phyloP scores from a whole-genome alignment of 2,888 invertebrate genomes.

The Acholoe squamosa region DNA sequence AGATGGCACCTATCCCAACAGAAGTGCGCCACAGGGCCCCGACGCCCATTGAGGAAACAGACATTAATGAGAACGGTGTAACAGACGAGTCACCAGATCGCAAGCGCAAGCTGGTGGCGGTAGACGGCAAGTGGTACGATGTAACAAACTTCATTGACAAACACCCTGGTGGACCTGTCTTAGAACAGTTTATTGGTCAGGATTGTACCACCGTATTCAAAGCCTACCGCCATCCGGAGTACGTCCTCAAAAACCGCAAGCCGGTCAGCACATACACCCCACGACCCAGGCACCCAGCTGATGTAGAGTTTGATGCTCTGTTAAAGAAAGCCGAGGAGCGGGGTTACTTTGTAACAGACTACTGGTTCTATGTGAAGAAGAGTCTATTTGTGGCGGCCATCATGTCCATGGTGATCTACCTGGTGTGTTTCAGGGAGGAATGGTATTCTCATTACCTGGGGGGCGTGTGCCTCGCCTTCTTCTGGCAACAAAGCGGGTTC shows the following conservation, averaged over 20 bases:
- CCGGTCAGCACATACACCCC: slow-evolving; percentile 67
- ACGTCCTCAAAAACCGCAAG: slow-evolving; percentile 66
- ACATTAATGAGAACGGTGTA: background rate
- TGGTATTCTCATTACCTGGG: slow-evolving; percentile 68
- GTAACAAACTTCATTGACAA: slow-evolving; percentile 64
- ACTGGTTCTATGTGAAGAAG: slow-evolving; percentile 66
- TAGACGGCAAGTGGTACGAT: slow-evolving; percentile 65
- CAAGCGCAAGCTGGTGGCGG: slow-evolving; percentile 51
- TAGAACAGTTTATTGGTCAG: slow-evolving; percentile 64
- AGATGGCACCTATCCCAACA: slow-evolving; percentile 60
- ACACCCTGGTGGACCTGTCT: slow-evolving; percentile 65
- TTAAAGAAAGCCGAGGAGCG: slow-evolving; percentile 50
- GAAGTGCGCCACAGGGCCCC: slow-evolving; percentile 56
- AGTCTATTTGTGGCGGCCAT: slow-evolving; percentile 53
- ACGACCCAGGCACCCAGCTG: slow-evolving; percentile 64
- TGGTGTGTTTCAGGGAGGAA: slow-evolving; percentile 47
- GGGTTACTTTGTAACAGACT: slow-evolving; percentile 68
- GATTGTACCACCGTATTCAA: slow-evolving; percentile 62
- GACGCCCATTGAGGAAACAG: background rate
- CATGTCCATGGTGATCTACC: slow-evolving; percentile 23
- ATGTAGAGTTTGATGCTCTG: slow-evolving; percentile 67
- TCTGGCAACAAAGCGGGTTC: slow-evolving; percentile 70
- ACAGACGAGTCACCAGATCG: background rate
- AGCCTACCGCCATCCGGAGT: slow-evolving; percentile 62
- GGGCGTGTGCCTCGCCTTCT: slow-evolving; percentile 66